phyloP scores from a whole-genome alignment of 2,113 vertebrate species.

The Leuciscus idus region DNA sequence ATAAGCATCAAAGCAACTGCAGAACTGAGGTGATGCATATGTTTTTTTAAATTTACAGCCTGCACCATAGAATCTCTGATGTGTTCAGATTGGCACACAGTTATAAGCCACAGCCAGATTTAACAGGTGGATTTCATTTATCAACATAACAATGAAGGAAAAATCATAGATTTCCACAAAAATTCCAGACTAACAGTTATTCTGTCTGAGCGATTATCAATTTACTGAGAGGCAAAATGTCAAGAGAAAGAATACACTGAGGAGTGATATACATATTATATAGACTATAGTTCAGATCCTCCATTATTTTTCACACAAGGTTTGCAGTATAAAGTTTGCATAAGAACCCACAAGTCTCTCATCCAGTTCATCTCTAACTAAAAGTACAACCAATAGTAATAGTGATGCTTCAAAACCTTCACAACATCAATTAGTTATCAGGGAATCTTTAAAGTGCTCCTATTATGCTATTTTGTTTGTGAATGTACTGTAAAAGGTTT shows the following conservation, averaged over 20 bases:
- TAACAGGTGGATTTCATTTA: constrained; percentile 43
- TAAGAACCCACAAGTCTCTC: background rate
- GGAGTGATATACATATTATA: background rate
- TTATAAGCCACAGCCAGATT: constrained; percentile 14
- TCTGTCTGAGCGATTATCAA: background rate
- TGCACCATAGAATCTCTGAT: background rate
- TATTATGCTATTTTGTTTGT: too few species aligned
- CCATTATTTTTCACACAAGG: background rate
- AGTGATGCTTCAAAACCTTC: background rate
- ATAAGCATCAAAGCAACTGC: constrained; percentile 10
- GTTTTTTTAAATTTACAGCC: background rate
- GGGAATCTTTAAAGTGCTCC: background rate
- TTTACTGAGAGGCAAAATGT: background rate
- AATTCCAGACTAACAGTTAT: constrained; percentile 14
- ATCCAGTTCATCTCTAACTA: background rate
- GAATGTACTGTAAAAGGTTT: too few species aligned
- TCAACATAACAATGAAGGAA: constrained; percentile 7
- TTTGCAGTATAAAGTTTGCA: background rate
- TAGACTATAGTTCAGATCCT: background rate
- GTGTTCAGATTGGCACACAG: constrained; percentile 17
- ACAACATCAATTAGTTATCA: background rate
- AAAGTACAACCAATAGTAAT: background rate
- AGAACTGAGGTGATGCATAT: background rate
- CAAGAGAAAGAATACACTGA: background rate
- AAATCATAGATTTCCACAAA: constrained; percentile 21